Conservation (phyloP, 2,113 vertebrate genomes). For the Chloropsis cyanopogon region DNA sequence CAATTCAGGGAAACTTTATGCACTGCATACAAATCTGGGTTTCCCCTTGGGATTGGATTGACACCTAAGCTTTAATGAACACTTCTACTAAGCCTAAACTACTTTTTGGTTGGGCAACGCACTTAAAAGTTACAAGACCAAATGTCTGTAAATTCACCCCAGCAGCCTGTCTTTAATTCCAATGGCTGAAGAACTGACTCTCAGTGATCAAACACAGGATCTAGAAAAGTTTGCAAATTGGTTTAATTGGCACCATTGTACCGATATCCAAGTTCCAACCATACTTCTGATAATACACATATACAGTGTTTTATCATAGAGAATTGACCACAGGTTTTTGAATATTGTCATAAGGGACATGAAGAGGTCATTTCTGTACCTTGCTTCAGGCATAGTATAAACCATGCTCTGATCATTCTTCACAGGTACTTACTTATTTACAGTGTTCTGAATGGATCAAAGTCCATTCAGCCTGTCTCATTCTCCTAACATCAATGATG, state of each 20-base stretch:
- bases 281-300: background rate
- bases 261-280: background rate
- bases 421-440: background rate
- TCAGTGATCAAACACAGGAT: background rate
- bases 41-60: background rate
- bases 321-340: background rate
- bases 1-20: background rate
- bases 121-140: background rate
- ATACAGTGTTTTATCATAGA: background rate
- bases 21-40: background rate
- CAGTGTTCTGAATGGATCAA: background rate
- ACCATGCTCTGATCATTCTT: background rate
- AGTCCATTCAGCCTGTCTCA: background rate
- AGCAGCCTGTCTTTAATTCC: background rate
- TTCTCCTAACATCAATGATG: background rate
- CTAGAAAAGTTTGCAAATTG: background rate
- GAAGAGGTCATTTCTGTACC: background rate
- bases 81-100: background rate
- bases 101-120: background rate
- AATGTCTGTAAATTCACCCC: background rate
- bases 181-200: background rate
- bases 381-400: background rate
- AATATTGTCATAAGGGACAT: background rate
- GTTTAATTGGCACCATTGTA: background rate
- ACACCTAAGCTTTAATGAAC: background rate